Conservation (phyloP, 2,797 vertebrate genomes). For the Sitta carolinensis region DNA sequence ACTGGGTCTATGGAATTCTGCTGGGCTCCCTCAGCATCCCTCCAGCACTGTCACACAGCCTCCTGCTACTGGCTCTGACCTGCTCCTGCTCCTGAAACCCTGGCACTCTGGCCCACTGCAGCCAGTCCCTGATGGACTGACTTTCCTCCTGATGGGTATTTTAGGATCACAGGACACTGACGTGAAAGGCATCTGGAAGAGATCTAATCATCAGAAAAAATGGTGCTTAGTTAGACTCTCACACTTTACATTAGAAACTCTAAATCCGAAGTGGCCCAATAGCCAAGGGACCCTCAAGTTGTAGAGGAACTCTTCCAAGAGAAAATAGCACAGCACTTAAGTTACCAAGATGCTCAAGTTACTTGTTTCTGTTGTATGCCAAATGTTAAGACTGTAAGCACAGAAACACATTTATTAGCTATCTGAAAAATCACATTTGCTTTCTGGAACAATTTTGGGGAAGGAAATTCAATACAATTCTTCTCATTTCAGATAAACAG, state of each 20-base stretch:
- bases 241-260: neutral
- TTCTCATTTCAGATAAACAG: constrained; percentile 15
- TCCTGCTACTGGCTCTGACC: neutral
- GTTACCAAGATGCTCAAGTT: constrained; percentile 7
- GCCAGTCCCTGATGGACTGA: neutral
- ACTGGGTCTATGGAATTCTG: neutral
- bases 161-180: neutral
- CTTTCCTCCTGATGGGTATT: neutral
- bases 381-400: neutral
- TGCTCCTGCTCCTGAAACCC: neutral
- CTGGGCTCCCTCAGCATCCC: neutral
- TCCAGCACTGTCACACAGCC: neutral
- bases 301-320: neutral
- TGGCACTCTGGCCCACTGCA: neutral
- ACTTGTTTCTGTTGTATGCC: neutral
- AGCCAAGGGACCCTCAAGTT: neutral
- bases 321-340: neutral
- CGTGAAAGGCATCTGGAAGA: neutral
- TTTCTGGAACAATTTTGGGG: constrained; percentile 3
- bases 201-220: neutral
- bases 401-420: constrained; percentile 32
- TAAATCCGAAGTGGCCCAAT: neutral
- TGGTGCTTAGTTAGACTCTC: neutral
- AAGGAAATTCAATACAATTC: constrained; percentile 50
- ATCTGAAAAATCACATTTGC: constrained; percentile 29